These are phyloP conservation scores for Rhopalosiphum padi DNA, from an alignment of 1,140 invertebrate genomes.

Conservation along the genomic window DNA sequence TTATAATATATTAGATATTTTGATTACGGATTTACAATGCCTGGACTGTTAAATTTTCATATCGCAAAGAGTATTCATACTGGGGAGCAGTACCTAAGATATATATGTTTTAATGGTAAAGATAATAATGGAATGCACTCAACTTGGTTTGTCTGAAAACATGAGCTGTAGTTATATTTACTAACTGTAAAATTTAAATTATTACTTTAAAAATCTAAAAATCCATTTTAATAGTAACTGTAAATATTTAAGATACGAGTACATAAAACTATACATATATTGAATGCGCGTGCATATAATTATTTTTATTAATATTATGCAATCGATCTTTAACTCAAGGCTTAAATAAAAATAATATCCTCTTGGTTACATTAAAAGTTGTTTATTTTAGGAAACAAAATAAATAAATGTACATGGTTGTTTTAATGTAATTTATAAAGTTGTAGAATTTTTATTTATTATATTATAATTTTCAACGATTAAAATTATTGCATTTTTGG, in stretches of 20 bases:
- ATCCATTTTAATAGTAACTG: background rate
- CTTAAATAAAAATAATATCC: background rate
- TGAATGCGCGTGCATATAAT: background rate
- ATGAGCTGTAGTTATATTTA: background rate
- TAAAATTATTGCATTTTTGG: background rate
- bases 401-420: background rate
- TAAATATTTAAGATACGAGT: background rate
- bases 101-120: background rate
- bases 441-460: background rate
- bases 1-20: background rate
- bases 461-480: background rate
- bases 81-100: background rate
- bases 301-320: background rate
- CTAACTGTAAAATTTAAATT: background rate
- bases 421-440: background rate
- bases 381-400: background rate
- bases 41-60: conserved; percentile 12
- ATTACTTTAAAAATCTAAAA: background rate
- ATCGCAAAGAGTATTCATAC: conserved; percentile 4
- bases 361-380: background rate
- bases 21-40: background rate
- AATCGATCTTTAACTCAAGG: background rate
- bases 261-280: background rate
- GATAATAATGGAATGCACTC: conserved; percentile 23
- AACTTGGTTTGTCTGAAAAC: conserved; percentile 12